Conservation (phyloP, 2,113 vertebrate species). For the Chaetodon auriga region DNA sequence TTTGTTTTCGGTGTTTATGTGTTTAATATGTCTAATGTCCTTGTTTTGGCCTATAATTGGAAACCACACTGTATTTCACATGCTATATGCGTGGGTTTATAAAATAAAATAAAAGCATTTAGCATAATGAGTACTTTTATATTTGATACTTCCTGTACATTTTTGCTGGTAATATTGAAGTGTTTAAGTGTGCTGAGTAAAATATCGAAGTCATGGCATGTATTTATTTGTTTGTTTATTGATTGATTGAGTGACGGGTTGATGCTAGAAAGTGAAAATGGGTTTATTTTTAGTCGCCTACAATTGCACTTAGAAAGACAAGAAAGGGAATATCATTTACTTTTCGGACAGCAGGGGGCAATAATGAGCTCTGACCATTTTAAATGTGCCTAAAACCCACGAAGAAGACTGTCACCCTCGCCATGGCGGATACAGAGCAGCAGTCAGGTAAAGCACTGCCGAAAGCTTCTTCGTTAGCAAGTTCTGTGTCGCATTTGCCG, state of each 20-base stretch:
- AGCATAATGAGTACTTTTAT: too few relatives aligned
- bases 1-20: too few relatives aligned
- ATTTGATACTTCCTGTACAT: neutral
- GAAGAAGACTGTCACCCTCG: conserved; percentile 53
- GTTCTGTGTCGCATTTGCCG: neutral
- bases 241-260: too few relatives aligned
- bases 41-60: too few relatives aligned
- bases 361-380: neutral
- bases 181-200: too few relatives aligned
- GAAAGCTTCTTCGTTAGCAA: neutral
- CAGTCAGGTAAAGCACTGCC: conserved; percentile 68
- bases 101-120: too few relatives aligned
- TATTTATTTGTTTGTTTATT: neutral
- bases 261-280: neutral
- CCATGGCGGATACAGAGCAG: conserved; percentile 75
- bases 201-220: too few relatives aligned
- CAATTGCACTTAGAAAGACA: neutral
- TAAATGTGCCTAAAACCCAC: neutral
- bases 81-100: too few relatives aligned
- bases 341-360: conserved; percentile 3
- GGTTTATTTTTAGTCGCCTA: neutral
- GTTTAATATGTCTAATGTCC: too few relatives aligned
- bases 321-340: neutral
- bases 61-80: too few relatives aligned
- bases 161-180: neutral